Evolutionary conservation across 2,113 vertebrate genomes (phyloP), one percentile per base, ranked within the genome.

Genomic region (Piliocolobus tephrosceles): DNA sequence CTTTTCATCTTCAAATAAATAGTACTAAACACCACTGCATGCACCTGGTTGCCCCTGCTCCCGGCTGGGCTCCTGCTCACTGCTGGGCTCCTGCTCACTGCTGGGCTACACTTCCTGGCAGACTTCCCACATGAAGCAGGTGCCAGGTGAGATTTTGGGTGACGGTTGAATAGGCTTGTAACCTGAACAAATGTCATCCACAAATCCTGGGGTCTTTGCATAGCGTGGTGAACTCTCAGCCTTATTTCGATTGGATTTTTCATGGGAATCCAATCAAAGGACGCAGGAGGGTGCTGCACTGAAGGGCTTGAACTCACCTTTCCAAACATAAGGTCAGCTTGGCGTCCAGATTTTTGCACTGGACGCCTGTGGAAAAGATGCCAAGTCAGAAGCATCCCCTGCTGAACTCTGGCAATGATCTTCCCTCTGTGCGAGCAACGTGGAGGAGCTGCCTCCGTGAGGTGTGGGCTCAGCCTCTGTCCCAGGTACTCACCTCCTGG

Each of bases 11-110:
- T 2, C 27, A 30, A 50, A 43, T 61, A 0, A 23, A 13, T 35
- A 11, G 0, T 0, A 11, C 52, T 22, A 1, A 13, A 23, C 0
- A 2, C 25, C 25, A 0, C 13, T 0, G 4, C 1, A 0, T 1
- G 22, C 75, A 2, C 17, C 5, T 0, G 0, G 25, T 20, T 2
- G 8, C 13, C 12, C 27, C 57, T 5, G 27, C 47, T 30, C 50
- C 5, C 50, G 1, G 47, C 12, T 47, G 45, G 9, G 9, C 45
- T 9, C 45, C 45, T 47, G 45, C 8, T 45, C 9, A 8, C 8
- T 8, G 13, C 50, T 52, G 50, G 50, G 3, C 18, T 16, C 27
- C 68, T 5, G 27, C 40, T 30, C 40, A 45, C 72, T 27, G 72
- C 23, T 72, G n/a, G n/a, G 32, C 25, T 6, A 27, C 20, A 40